phyloP scores from a whole-genome alignment of 2,888 invertebrate genomes.

The Boloria selene region DNA sequence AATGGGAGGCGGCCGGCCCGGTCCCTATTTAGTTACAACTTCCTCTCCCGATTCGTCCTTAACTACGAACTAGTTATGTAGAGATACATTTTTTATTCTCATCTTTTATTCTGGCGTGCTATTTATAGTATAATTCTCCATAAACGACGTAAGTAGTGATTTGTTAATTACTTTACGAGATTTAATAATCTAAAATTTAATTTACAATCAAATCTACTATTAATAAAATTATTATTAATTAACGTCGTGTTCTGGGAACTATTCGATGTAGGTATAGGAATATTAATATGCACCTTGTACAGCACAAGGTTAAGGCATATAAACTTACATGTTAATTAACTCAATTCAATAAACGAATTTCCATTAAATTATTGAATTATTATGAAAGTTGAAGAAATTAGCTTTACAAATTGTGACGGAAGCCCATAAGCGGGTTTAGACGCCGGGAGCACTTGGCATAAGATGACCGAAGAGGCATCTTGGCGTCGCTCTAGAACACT shows the following conservation, averaged over 20 bases:
- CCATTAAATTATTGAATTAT: slow-evolving; percentile 7
- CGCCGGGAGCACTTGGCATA: slow-evolving; percentile 57
- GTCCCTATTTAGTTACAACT: slow-evolving; percentile 29
- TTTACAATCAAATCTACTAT: too few species aligned
- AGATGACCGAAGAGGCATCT: slow-evolving; percentile 54
- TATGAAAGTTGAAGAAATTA: slow-evolving; percentile 21
- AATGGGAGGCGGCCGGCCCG: slow-evolving; percentile 23
- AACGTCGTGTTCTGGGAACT: too few species aligned
- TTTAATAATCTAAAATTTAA: too few species aligned
- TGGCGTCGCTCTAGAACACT: slow-evolving; percentile 50
- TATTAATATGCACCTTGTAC: too few species aligned
- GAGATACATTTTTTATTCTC: not conserved
- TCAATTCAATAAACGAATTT: not conserved
- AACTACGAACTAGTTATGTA: slow-evolving; percentile 18
- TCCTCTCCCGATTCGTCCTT: slow-evolving; percentile 14
- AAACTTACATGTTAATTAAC: too few species aligned
- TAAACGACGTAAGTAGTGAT: too few species aligned
- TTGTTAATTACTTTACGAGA: too few species aligned
- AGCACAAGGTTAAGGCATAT: too few species aligned
- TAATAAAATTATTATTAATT: too few species aligned
- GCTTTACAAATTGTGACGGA: slow-evolving; percentile 27
- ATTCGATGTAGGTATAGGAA: too few species aligned
- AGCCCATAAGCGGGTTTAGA: slow-evolving; percentile 41
- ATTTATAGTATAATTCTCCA: too few species aligned
- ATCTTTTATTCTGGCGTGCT: too few species aligned